Evolutionary conservation across 1,140 invertebrate genomes (phyloP).

Genomic region (Cyclargus thomasi): DNA sequence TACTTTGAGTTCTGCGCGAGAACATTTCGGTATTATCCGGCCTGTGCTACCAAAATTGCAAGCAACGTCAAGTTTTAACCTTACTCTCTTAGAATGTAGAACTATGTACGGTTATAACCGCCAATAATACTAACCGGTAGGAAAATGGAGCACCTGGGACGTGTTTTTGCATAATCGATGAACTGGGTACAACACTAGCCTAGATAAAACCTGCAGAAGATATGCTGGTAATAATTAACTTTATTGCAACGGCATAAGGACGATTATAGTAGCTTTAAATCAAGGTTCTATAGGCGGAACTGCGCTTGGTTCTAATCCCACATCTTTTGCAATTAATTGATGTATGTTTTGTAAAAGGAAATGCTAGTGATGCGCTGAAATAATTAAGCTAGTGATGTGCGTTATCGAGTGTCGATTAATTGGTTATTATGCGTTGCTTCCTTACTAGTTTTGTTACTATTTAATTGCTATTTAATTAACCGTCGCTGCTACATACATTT

Average conservation of each 20-base stretch:
- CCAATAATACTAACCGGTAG: neutral
- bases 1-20: too few species aligned
- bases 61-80: too few species aligned
- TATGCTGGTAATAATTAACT: too few species aligned
- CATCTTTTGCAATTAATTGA: neutral
- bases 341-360: neutral
- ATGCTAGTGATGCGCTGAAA: neutral
- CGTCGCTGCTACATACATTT: too few species aligned
- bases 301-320: neutral
- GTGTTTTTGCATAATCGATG: neutral
- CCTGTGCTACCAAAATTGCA: too few species aligned
- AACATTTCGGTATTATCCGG: too few species aligned
- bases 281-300: neutral
- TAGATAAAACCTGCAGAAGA: neutral
- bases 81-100: neutral
- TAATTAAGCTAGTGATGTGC: too few species aligned
- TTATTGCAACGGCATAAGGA: neutral
- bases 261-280: neutral
- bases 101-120: neutral
- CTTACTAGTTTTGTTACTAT: neutral
- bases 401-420: neutral
- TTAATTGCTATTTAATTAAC: neutral
- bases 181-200: slow-evolving; percentile 2
- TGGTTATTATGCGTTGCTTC: neutral
- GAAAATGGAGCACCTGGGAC: slow-evolving; percentile 1